Percentiles rank a stretch among this genome's conserved stretches.
phyloP scores from a whole-genome alignment of 2,888 invertebrate species.

The Xylocampa areola region DNA sequence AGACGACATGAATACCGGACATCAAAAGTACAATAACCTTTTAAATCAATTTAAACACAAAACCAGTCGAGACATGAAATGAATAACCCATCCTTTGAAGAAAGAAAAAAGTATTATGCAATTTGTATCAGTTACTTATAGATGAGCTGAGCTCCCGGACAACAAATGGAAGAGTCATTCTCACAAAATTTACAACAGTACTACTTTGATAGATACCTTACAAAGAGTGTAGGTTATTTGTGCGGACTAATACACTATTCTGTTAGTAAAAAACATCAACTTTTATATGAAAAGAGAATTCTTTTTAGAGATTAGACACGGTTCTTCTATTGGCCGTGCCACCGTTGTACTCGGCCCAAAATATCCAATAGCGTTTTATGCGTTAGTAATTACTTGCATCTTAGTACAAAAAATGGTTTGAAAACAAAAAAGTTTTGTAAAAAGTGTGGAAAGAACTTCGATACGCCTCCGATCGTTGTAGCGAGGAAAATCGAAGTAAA shows the following conservation, averaged over 20 bases:
- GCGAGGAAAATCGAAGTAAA: constrained; percentile 83
- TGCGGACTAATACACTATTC: constrained; percentile 61
- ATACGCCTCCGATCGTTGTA: constrained; percentile 63
- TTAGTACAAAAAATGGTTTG: constrained; percentile 72
- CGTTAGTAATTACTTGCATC: constrained; percentile 76
- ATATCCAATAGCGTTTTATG: constrained; percentile 75
- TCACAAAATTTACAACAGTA: constrained; percentile 53
- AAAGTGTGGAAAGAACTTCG: constrained; percentile 61
- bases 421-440: constrained; percentile 56
- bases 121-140: constrained; percentile 61
- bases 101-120: constrained; percentile 58
- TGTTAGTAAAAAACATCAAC: constrained; percentile 67
- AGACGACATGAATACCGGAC: constrained; percentile 44
- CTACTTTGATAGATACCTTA: constrained; percentile 71
- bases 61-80: constrained; percentile 48
- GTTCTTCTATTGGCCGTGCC: constrained; percentile 60
- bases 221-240: constrained; percentile 78
- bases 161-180: constrained; percentile 60
- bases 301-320: constrained; percentile 75
- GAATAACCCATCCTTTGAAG: constrained; percentile 44
- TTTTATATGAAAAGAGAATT: constrained; percentile 72
- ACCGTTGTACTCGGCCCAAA: constrained; percentile 46
- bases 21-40: constrained; percentile 61
- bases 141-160: constrained; percentile 52
- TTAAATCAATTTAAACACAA: constrained; percentile 61